Evolutionary conservation across 1,140 invertebrate genomes (phyloP).

Genomic region (Papilio xuthus): DNA sequence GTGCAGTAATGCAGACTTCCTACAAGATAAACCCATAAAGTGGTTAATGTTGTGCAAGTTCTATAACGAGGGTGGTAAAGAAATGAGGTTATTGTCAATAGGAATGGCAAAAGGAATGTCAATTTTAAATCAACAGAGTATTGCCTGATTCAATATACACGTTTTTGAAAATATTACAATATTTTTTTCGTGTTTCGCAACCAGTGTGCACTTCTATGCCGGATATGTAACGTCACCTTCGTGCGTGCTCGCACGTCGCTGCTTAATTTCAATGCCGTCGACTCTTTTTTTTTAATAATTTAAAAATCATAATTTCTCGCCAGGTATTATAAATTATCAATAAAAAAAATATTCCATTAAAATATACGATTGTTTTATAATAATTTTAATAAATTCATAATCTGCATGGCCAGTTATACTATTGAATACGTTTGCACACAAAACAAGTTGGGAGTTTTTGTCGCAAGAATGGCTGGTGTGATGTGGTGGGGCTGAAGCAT

Average conservation of each 20-base stretch:
- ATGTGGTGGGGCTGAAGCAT: constrained; percentile 53
- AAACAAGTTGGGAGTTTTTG: constrained; percentile 40
- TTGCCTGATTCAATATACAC: not conserved
- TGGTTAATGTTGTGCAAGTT: too few species aligned
- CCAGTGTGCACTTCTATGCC: not conserved
- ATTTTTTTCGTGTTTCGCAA: not conserved
- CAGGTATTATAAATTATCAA: not conserved
- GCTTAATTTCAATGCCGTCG: constrained; percentile 28
- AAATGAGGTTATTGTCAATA: too few species aligned
- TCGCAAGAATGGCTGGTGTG: constrained; percentile 30
- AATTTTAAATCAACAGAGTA: not conserved
- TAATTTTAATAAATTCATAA: not conserved
- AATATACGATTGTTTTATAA: not conserved
- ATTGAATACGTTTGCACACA: constrained; percentile 28
- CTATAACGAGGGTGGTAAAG: too few species aligned
- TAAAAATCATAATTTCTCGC: not conserved
- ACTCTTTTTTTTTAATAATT: constrained; percentile 15
- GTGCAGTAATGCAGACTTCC: too few species aligned
- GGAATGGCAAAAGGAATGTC: not conserved
- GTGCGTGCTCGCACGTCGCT: not conserved
- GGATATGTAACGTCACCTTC: constrained; percentile 29
- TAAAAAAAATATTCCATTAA: not conserved
- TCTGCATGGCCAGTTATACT: not conserved
- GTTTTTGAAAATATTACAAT: not conserved
- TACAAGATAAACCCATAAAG: too few species aligned